Evolutionary conservation across 2,888 invertebrate genomes (phyloP).

Genomic region (Acrocera orbiculus): DNA sequence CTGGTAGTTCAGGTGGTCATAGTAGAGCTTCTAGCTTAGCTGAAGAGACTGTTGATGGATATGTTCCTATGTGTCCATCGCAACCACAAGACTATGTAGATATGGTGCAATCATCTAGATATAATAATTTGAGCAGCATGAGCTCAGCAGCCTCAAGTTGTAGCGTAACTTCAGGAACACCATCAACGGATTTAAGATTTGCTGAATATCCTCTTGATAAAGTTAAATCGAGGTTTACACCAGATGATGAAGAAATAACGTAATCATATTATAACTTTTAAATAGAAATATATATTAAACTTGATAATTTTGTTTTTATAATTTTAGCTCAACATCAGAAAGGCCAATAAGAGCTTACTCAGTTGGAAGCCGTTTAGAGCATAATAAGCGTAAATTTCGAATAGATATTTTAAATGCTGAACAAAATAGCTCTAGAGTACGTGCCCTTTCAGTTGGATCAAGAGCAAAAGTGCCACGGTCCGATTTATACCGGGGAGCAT

Average conservation of each 20-base stretch:
- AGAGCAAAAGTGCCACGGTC: conserved; percentile 35
- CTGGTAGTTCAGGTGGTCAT: conserved; percentile 35
- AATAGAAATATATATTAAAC: neutral
- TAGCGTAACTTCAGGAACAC: conserved; percentile 61
- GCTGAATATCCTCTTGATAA: conserved; percentile 68
- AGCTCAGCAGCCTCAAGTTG: conserved; percentile 51
- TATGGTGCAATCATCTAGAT: conserved; percentile 34
- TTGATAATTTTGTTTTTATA: too few relatives aligned
- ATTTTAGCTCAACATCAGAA: conserved; percentile 22
- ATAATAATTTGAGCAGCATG: conserved; percentile 18
- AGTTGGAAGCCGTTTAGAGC: conserved; percentile 63
- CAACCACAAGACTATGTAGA: conserved; percentile 37
- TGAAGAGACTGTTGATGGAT: conserved; percentile 37
- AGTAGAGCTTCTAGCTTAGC: conserved; percentile 44
- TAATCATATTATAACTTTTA: conserved; percentile 8
- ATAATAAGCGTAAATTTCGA: conserved; percentile 37
- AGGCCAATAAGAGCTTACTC: conserved; percentile 67
- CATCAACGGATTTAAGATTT: conserved; percentile 60
- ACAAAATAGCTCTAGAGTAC: conserved; percentile 36
- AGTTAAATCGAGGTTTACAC: conserved; percentile 52
- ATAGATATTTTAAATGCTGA: conserved; percentile 31
- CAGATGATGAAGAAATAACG: conserved; percentile 39
- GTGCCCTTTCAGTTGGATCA: conserved; percentile 65
- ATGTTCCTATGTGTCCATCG: conserved; percentile 50
- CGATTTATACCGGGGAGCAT: conserved; percentile 23